A percentile compares a stretch with the other conserved stretches of the same genome.
These are phyloP conservation scores for Styela plicata DNA, from an alignment of 23 tunicate species.

Conservation along the genomic window DNA sequence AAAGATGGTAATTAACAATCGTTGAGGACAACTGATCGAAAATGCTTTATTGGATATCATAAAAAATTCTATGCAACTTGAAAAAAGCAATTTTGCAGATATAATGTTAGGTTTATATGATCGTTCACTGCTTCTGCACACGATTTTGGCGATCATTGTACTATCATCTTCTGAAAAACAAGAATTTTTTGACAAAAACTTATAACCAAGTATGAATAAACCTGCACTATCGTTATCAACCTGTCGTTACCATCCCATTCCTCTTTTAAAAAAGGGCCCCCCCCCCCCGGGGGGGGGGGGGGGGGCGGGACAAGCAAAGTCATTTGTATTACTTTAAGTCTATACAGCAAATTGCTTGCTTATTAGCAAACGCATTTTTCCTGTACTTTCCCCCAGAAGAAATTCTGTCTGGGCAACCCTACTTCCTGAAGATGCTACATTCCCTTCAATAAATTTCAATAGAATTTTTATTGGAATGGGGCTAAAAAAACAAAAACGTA, in stretches of 20 bases:
- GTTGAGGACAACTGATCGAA: slow-evolving; percentile 69
- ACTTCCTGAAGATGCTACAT: slow-evolving; percentile 56
- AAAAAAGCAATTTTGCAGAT: slow-evolving; percentile 16
- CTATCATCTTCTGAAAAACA: slow-evolving; percentile 22
- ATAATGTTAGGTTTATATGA: slow-evolving; percentile 47
- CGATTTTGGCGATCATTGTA: slow-evolving; percentile 47
- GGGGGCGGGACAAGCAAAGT: slow-evolving; percentile 24
- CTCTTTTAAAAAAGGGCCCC: no score
- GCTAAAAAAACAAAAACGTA: not conserved
- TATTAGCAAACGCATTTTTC: slow-evolving; percentile 83
- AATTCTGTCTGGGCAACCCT: slow-evolving; percentile 40
- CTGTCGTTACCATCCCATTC: slow-evolving; percentile 63
- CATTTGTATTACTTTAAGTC: slow-evolving; percentile 63
- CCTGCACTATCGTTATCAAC: slow-evolving; percentile 55
- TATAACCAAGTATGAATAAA: slow-evolving; percentile 70
- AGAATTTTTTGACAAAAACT: slow-evolving; percentile 54
- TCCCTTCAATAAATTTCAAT: slow-evolving; percentile 63
- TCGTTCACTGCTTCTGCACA: slow-evolving; percentile 47
- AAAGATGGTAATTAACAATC: not conserved
- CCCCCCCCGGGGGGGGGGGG: no score
- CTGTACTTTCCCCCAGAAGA: slow-evolving; percentile 88
- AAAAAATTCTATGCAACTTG: slow-evolving; percentile 35
- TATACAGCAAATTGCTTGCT: slow-evolving; percentile 88
- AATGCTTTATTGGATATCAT: slow-evolving; percentile 36
- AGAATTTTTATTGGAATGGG: slow-evolving; percentile 9